These are phyloP conservation scores for Eurytoma californica DNA, from an alignment of 2,888 invertebrate species.

Conservation along the genomic window DNA sequence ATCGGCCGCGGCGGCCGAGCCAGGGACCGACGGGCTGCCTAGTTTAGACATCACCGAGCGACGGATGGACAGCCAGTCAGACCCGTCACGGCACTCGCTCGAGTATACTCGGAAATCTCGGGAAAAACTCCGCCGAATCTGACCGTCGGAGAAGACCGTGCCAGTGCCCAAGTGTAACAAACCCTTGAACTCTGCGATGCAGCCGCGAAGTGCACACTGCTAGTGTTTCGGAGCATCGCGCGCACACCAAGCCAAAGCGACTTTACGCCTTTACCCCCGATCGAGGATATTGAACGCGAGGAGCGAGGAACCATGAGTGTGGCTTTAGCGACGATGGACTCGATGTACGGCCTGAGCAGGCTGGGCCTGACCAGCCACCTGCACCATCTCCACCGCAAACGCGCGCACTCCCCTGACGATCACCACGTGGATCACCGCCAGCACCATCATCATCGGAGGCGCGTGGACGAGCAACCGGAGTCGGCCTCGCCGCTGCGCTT, in stretches of 20 bases:
- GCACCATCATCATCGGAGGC: background rate
- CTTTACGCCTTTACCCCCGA: background rate
- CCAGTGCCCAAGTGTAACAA: background rate
- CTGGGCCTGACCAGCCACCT: conserved; percentile 61
- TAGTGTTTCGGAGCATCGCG: background rate
- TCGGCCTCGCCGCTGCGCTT: conserved; percentile 79
- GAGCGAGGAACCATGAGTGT: conserved; percentile 67
- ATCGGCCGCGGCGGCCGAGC: conserved; percentile 69
- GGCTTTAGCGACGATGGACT: conserved; percentile 68
- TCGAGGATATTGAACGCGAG: background rate
- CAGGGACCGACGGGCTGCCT: conserved; percentile 71
- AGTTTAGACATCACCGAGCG: conserved; percentile 75
- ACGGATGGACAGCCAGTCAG: conserved; percentile 75
- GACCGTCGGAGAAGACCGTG: background rate
- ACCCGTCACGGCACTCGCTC: conserved; percentile 74
- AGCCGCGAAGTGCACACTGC: background rate
- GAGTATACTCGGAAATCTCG: conserved; percentile 70
- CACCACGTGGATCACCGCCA: background rate
- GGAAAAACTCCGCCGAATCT: conserved; percentile 64
- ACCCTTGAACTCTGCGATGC: background rate
- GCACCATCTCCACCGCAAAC: conserved; percentile 56
- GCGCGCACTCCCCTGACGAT: conserved; percentile 52
- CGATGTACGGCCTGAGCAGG: conserved; percentile 66
- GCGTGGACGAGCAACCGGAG: conserved; percentile 50
- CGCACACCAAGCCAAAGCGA: background rate